These are phyloP conservation scores for Dorcus parallelipipedus DNA, from an alignment of 2,888 invertebrate species.

Conservation along the genomic window DNA sequence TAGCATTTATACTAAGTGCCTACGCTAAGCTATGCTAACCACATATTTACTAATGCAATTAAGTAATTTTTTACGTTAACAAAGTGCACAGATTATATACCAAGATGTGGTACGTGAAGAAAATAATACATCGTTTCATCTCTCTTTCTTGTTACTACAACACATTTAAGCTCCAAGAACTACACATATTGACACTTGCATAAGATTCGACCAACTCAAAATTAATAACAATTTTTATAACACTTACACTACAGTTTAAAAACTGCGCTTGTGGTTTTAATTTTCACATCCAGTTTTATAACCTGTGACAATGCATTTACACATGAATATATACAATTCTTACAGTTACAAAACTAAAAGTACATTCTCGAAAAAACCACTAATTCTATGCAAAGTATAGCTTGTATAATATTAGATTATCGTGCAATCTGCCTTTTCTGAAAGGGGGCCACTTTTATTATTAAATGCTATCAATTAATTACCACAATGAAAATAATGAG, in stretches of 20 bases:
- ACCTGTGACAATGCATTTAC: neutral
- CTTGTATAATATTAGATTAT: conserved; percentile 56
- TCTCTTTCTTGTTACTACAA: too few species aligned
- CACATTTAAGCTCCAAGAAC: too few species aligned
- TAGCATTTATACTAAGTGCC: conserved; percentile 35
- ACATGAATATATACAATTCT: conserved; percentile 3
- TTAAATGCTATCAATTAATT: conserved; percentile 14
- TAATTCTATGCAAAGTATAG: conserved; percentile 93
- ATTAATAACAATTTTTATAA: too few species aligned
- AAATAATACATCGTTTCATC: too few species aligned
- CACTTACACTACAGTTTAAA: too few species aligned
- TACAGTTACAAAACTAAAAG: conserved; percentile 7
- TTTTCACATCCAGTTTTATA: too few species aligned
- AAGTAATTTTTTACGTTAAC: too few species aligned
- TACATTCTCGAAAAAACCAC: conserved; percentile 72
- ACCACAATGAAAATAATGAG: neutral
- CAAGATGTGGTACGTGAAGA: too few species aligned
- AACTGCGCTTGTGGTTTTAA: too few species aligned
- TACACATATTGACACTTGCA: too few species aligned
- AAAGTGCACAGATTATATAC: too few species aligned
- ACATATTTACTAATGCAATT: conserved; percentile 12
- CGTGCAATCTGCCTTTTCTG: conserved; percentile 27
- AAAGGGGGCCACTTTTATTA: conserved; percentile 24
- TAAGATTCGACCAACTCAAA: too few species aligned
- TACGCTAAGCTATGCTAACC: conserved; percentile 33